Conservation (phyloP, 2,888 invertebrate species). For the Campoplex nolae region DNA sequence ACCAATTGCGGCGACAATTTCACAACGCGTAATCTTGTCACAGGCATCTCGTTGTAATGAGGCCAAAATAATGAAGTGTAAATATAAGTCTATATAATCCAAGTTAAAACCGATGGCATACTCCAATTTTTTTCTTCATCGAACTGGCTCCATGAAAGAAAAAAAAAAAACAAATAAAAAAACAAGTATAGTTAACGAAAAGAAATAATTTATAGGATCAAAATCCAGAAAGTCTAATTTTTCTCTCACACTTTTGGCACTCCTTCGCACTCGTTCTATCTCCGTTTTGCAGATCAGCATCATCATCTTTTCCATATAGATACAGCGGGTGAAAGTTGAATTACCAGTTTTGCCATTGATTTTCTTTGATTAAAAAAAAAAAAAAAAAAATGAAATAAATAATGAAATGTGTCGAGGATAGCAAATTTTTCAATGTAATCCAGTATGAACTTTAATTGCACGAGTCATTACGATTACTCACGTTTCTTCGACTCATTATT, state of each 20-base stretch:
- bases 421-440: neutral
- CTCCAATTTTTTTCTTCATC: neutral
- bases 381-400: neutral
- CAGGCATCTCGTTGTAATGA: slow-evolving; percentile 50
- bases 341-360: slow-evolving; percentile 42
- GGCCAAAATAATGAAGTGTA: slow-evolving; percentile 15
- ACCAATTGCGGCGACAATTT: slow-evolving; percentile 48
- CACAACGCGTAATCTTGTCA: slow-evolving; percentile 44
- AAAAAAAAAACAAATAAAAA: neutral
- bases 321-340: slow-evolving; percentile 52
- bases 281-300: neutral
- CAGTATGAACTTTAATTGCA: neutral
- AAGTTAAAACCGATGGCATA: neutral
- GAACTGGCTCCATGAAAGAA: neutral
- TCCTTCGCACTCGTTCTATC: neutral
- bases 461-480: neutral
- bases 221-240: neutral
- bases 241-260: neutral
- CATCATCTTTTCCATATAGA: slow-evolving; percentile 9
- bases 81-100: neutral
- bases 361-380: neutral
- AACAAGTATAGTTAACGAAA: neutral
- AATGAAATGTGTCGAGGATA: slow-evolving; percentile 8
- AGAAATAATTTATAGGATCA: neutral
- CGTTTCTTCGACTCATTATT: neutral